Base-by-base conservation (phyloP, 2,797 vertebrate genomes). In the Momotus momota region DNA sequence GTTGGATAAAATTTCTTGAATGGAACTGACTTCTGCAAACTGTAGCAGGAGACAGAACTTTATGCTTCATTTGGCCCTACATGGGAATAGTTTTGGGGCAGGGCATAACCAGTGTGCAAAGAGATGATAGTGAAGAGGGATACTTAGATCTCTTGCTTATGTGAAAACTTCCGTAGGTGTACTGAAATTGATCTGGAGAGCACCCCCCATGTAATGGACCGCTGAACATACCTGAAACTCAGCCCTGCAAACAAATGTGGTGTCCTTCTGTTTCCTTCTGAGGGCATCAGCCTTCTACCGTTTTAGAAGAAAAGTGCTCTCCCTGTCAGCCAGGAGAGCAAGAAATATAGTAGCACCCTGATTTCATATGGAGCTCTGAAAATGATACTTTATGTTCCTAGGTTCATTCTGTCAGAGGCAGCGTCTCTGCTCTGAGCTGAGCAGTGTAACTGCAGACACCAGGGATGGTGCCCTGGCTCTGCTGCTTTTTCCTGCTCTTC, bases 121-220 rank as follows among this genome's bases (percentile, higher is more conserved):
- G 26, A 31, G 25, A 8, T 9, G 27, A 29, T 60, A 41, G 43
- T 16, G 25, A 41, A 29, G 8, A 15, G 23, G 12, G 2, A 40
- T 73, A 27, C 35, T 61, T 77, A 54, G 69, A 38, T 65, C 22
- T 33, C 7, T 8, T 60, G 35, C 15, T 65, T 20, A 19, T 45
- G 40, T 71, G 81, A 40, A 66, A 71, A 31, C 19, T 0, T 52
- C 22, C 57, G 75, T 65, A 29, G 10, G 29, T 22, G 18, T 41
- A 18, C 29, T 48, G 74, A 65, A 38, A 89, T 60, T 19, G 16
- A 45, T 43, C 43, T 46, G 33, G 51, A 49, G 45, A 58, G 22
- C 1, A 0, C 51, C 43, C 17, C 15, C 7, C 0, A 1, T 35
- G 49, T 18, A 21, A n/a, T 3, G 26, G 40, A 17, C 31, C 22